Evolutionary conservation across 2,888 invertebrate genomes (phyloP).

Genomic region (Sepioteuthis lessoniana): DNA sequence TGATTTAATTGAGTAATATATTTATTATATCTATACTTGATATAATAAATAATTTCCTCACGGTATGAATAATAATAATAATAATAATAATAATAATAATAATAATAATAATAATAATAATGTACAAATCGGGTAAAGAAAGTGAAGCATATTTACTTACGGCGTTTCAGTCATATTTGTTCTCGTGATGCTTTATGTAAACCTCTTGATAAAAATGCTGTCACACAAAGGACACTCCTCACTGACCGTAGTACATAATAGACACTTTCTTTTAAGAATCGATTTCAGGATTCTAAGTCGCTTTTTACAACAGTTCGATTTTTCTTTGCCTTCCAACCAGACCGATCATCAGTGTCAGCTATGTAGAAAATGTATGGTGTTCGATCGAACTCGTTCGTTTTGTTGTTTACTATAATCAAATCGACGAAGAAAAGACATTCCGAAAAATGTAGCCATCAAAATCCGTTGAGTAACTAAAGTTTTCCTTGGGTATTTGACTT

Average conservation of each 20-base stretch:
- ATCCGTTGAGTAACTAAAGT: not conserved
- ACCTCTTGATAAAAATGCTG: not conserved
- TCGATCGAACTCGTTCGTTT: not conserved
- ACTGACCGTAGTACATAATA: not conserved
- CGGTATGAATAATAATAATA: too few species aligned
- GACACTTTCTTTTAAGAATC: not conserved
- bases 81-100: not conserved
- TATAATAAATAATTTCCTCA: too few species aligned
- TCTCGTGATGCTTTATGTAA: not conserved
- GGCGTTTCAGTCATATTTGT: not conserved
- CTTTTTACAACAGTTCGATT: not conserved
- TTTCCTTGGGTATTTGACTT: not conserved
- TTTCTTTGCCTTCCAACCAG: not conserved
- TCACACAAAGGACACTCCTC: not conserved
- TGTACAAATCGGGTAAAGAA: not conserved
- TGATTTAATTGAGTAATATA: too few species aligned
- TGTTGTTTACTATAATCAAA: not conserved
- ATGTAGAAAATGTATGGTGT: not conserved
- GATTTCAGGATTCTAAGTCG: not conserved
- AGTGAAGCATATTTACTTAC: not conserved
- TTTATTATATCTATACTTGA: too few species aligned
- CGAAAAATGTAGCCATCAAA: not conserved
- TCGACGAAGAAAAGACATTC: too few species aligned
- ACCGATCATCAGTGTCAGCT: not conserved
- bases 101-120: not conserved